Percentiles rank a stretch among this genome's conserved stretches.
Evolutionary conservation across 30 jellyfish, hydroid and myxozoan species (phyloP).

Genomic region (Turritopsis dohrnii): DNA sequence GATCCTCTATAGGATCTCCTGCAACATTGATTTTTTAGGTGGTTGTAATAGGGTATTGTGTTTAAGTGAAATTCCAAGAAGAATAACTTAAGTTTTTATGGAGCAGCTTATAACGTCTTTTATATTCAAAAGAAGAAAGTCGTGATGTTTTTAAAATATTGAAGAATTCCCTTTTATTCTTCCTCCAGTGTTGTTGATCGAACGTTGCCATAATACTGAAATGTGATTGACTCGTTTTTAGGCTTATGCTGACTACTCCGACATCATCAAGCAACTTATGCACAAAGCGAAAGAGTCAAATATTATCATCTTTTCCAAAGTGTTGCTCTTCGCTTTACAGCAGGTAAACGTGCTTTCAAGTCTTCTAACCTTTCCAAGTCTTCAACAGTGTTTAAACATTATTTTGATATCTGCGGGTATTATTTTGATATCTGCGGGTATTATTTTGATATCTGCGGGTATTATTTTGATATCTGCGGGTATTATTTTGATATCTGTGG

Average conservation of each 20-base stretch:
- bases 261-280: conserved; percentile 85
- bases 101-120: too few relatives aligned
- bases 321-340: conserved; percentile 61
- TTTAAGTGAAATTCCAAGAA: too few relatives aligned
- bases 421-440: background rate
- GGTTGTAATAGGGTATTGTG: too few relatives aligned
- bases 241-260: conserved; percentile 84
- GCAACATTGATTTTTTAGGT: too few relatives aligned
- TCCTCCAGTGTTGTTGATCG: too few relatives aligned
- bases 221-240: conserved; percentile 13
- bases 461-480: background rate
- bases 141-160: too few relatives aligned
- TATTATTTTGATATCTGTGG: background rate
- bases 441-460: background rate
- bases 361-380: background rate
- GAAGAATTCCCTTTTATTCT: too few relatives aligned
- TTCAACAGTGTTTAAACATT: too few relatives aligned
- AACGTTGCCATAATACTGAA: too few relatives aligned
- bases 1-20: too few relatives aligned
- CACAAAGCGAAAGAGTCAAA: conserved; percentile 58
- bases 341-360: conserved; percentile 77
- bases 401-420: background rate
- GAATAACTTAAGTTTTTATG: too few relatives aligned
- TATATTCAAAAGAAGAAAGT: too few relatives aligned
- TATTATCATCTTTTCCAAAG: conserved; percentile 60